Conservation (phyloP, 2,888 invertebrate species). For the Lithophane semibrunnea region DNA sequence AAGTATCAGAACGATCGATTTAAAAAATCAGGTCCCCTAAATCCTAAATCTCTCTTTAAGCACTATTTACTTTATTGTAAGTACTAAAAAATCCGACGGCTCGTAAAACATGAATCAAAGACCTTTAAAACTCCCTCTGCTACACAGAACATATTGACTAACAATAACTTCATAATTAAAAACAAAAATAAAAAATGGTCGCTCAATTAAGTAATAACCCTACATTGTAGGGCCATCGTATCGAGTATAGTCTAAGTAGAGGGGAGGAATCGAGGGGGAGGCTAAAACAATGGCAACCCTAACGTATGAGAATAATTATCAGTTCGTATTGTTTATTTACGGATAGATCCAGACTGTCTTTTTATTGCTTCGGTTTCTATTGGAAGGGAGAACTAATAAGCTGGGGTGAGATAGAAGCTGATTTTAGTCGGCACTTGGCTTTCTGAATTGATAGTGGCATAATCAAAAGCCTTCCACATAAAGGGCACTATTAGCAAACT, state of each 20-base stretch:
- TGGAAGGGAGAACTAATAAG: slow-evolving; percentile 54
- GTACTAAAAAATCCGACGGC: background rate
- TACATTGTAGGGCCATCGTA: slow-evolving; percentile 83
- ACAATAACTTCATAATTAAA: slow-evolving; percentile 46
- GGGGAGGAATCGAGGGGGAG: slow-evolving; percentile 75
- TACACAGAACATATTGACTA: slow-evolving; percentile 50
- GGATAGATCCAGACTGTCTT: slow-evolving; percentile 80
- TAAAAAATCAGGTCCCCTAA: background rate
- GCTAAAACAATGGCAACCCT: slow-evolving; percentile 83
- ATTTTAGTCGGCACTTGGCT: slow-evolving; percentile 48
- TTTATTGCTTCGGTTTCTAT: slow-evolving; percentile 74
- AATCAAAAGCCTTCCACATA: too few species aligned
- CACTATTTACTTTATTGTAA: slow-evolving; percentile 1
- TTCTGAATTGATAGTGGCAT: slow-evolving; percentile 6
- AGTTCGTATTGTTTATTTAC: slow-evolving; percentile 80
- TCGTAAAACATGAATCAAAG: slow-evolving; percentile 7
- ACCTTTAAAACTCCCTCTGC: slow-evolving; percentile 17
- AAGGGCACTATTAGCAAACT: too few species aligned
- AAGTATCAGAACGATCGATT: background rate
- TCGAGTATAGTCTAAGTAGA: slow-evolving; percentile 78
- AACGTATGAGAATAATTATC: slow-evolving; percentile 83
- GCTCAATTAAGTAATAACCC: slow-evolving; percentile 83
- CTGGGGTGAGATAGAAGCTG: slow-evolving; percentile 21
- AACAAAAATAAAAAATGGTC: slow-evolving; percentile 73
- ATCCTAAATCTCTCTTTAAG: background rate